phyloP scores from a whole-genome alignment of 2,113 vertebrate species.

The Myotis yumanensis region DNA sequence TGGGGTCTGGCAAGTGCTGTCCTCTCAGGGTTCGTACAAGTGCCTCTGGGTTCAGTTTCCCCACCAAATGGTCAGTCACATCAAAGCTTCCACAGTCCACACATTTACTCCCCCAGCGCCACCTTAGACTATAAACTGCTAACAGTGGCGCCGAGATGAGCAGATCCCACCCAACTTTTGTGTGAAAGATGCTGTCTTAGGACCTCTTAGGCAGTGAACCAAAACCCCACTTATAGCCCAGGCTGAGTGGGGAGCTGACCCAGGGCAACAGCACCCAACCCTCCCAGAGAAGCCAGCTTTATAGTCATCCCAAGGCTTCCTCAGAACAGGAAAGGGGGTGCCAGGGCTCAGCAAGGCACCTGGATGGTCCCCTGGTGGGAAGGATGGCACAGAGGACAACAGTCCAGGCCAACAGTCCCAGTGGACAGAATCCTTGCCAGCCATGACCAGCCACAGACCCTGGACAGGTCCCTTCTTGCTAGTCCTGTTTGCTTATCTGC shows the following conservation, averaged over 20 bases:
- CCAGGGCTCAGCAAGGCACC: not conserved
- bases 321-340: not conserved
- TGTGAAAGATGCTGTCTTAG: not conserved
- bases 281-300: not conserved
- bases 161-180: too few relatives aligned
- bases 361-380: not conserved
- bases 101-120: not conserved
- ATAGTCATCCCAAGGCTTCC: not conserved
- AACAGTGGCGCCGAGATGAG: fast-evolving
- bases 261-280: not conserved
- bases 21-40: not conserved
- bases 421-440: not conserved
- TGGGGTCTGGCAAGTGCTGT: not conserved
- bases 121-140: not conserved
- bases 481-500: not conserved
- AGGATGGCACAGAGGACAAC: not conserved
- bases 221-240: not conserved
- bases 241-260: not conserved
- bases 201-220: not conserved
- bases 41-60: not conserved
- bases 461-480: too few relatives aligned
- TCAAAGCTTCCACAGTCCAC: too few relatives aligned
- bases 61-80: not conserved
- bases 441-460: not conserved
- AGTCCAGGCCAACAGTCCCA: not conserved